Evolutionary conservation across 1,140 invertebrate species (phyloP), one percentile per base, ranked within the genome.

Genomic region (Euschistus heros): DNA sequence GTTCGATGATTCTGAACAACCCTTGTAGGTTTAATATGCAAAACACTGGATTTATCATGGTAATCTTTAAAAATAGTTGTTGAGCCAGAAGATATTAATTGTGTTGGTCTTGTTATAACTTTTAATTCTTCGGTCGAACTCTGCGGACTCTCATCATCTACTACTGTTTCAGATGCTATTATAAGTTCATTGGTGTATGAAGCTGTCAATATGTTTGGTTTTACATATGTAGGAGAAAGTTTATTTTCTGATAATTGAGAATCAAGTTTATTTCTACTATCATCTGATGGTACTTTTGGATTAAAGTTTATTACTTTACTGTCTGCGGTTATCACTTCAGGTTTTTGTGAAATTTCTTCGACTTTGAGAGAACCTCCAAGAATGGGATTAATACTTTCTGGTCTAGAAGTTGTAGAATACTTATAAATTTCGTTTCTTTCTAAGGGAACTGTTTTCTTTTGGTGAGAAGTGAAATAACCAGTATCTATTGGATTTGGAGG

Each of bases 321-420:
- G 37, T 70, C 69, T 22, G 71, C 68, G 18, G 69, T 70, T 27
- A 71, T 70, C 14, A 72, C 71, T 70, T 72, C 71, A 20, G 71
- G 70, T 55, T 68, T 68, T 55, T 69, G 67, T n/a, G 65, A 27
- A 14, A 47, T 62, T 54, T 70, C 69, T 59, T 67, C 69, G 4
- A 70, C 69, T 46, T 63, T 70, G 5, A 70, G 47, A 20, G 67
- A 63, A 0, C 69, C 69, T 59, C 66, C 63, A 37, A 70, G 42
- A 47, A 70, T 44, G 14, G 69, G 68, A 67, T 67, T 70, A 2
- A 70, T 68, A 37, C 20, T 65, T 7, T 68, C 65, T n/a, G 69
- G 66, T 26, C 46, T 52, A 46, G 62, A 27, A n/a, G 59, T 63
- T 54, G 67, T 68, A 42, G n/a, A 61, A 64, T 55, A 63, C 24